phyloP scores from a whole-genome alignment of 2,888 invertebrate species.

The Tuberolachnus salignus region DNA sequence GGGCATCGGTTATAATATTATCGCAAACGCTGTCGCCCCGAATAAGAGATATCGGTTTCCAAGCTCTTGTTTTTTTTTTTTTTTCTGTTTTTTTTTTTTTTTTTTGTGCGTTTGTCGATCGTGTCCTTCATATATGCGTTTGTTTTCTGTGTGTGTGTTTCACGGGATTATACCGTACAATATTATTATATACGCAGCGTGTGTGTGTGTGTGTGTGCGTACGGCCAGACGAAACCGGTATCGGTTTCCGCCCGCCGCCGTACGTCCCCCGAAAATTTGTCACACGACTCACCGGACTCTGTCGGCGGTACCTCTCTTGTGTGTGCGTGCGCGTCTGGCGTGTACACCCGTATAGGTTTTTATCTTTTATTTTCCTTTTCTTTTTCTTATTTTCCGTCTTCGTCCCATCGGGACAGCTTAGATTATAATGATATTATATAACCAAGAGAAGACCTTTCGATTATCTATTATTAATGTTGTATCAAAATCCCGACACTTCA shows the following conservation, averaged over 20 bases:
- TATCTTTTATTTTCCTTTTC: background rate
- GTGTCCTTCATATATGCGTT: too few relatives aligned
- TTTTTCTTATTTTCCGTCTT: background rate
- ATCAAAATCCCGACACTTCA: background rate
- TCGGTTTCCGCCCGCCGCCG: conserved; percentile 36
- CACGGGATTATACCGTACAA: conserved; percentile 20
- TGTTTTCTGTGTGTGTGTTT: too few relatives aligned
- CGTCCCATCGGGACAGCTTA: background rate
- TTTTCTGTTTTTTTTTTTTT: too few relatives aligned
- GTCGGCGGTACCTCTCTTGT: too few relatives aligned
- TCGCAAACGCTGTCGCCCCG: conserved; percentile 35
- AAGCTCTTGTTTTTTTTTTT: conserved; percentile 13
- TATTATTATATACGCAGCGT: too few relatives aligned
- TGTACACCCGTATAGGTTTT: conserved; percentile 1
- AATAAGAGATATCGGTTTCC: conserved; percentile 55
- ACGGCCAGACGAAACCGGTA: conserved; percentile 50
- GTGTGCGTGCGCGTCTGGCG: too few relatives aligned
- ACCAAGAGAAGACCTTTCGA: conserved; percentile 24
- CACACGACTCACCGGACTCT: conserved; percentile 44
- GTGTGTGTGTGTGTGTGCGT: background rate
- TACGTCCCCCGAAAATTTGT: conserved; percentile 50
- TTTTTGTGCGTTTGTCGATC: too few relatives aligned
- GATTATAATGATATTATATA: background rate
- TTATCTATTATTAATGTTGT: background rate
- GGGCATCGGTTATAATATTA: background rate